Evolutionary conservation across 2,113 vertebrate genomes (phyloP), one percentile per base, ranked within the genome.

Genomic region (Chamaetylas fuelleborni): DNA sequence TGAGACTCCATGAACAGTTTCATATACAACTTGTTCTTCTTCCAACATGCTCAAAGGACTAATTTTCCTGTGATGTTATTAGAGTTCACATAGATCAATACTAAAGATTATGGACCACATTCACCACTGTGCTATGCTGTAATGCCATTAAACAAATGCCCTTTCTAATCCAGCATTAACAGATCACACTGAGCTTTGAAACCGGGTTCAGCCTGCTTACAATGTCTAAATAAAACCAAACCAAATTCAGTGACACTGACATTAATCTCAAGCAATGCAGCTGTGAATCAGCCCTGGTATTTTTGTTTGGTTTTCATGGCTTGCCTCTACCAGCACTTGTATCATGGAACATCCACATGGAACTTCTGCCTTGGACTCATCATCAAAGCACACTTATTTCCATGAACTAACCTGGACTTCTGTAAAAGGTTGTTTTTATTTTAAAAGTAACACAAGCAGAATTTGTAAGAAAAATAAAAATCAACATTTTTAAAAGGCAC

Each of bases 321-420:
- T 74, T 3, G 14, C 24, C 31, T 81, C 67, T 90, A 70, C 24
- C 7, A 1, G 34, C 1, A 4, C 19, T 77, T 72, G 54, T 10
- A 81, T 67, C 67, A 47, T 0, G 1, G 64, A 66, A n/a, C 0
- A 0, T 43, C n/a, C 1, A 0, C 19, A 28, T 9, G 34, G 62
- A 95, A 92, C 79, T 73, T 82, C 57, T 80, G 81, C 51, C 51
- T 56, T 83, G 64, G 33, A 77, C 9, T 80, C n/a, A 45, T 47
- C 57, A 87, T 65, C 20, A 57, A 78, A 78, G 51, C 8, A 29
- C 26, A 53, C 58, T 96, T 90, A 71, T 76, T 93, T 88, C 84
- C 58, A 89, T 47, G n/a, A 42, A 16, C 45, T 72, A 88, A 72
- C 47, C 34, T 25, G 34, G 19, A 73, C 50, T 81, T 60, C 62